Conservation (phyloP, 23 tunicate species). For the Trididemnum clinides region DNA sequence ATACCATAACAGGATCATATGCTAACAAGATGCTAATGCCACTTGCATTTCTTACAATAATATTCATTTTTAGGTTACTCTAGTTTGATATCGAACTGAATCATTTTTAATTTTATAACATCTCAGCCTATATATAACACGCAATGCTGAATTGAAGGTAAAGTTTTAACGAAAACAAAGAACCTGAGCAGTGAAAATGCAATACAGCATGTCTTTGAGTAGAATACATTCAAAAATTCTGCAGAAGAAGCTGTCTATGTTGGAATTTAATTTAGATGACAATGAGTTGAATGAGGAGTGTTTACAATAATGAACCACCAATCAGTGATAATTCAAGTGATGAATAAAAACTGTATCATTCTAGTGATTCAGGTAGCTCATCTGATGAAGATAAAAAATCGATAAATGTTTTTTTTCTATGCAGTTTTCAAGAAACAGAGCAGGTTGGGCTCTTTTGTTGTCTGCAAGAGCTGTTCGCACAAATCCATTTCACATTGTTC, state of each 20-base stretch:
- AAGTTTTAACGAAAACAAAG: too few relatives aligned
- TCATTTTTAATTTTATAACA: too few relatives aligned
- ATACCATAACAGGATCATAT: too few relatives aligned
- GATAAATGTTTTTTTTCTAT: background rate
- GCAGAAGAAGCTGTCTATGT: background rate
- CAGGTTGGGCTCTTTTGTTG: conserved; percentile 14
- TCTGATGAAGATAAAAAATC: conserved; percentile 11
- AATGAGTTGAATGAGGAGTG: background rate
- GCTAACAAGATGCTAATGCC: too few relatives aligned
- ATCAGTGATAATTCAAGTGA: conserved; percentile 2
- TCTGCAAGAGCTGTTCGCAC: too few relatives aligned
- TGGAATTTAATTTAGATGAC: background rate
- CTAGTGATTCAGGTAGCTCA: conserved; percentile 3
- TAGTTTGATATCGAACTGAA: too few relatives aligned
- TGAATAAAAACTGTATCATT: too few relatives aligned
- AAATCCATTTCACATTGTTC: conserved; percentile 23
- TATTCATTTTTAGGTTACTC: too few relatives aligned
- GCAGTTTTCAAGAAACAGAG: conserved; percentile 8
- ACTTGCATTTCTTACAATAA: too few relatives aligned
- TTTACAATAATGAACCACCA: background rate
- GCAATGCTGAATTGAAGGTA: too few relatives aligned
- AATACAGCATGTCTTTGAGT: background rate
- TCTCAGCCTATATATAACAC: too few relatives aligned
- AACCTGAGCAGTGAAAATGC: too few relatives aligned
- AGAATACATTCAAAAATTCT: conserved; percentile 1